Evolutionary conservation across 2,888 invertebrate genomes (phyloP), one percentile per base, ranked within the genome.

Genomic region (Papilio protenor): DNA sequence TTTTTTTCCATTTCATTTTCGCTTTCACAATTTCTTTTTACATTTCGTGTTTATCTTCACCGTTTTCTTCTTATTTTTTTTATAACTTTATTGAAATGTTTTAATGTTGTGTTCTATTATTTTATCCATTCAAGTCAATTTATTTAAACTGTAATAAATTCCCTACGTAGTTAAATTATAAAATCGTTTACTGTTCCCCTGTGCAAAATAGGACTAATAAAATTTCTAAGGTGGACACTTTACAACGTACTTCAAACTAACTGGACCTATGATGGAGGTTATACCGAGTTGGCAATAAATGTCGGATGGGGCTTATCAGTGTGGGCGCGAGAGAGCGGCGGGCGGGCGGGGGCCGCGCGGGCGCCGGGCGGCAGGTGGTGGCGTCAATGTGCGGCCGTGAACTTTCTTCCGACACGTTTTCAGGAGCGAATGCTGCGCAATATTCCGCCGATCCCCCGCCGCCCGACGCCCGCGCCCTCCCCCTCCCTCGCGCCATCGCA

Each of bases 361-460:
- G 81, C 79, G 81, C 87, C 86, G 88, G 86, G 87, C 85, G 89
- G 89, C 88, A 87, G 90, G 90, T 87, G 88, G 88, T 85, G 87
- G 88, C 94, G 95, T 95, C 95, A 94, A 95, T 91, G 95, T 89
- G 94, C 95, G 95, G 90, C 95, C 95, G 90, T 95, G 95, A 95
- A 95, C 95, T 94, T 95, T 94, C 94, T 94, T 93, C 90, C 93
- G 92, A 90, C 94, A 94, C 93, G 93, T 94, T 94, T 94, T 94
- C 94, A 94, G 94, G 92, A 93, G 88, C 90, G 87, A 91, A 84
- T 91, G 88, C 93, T 93, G 93, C 94, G 94, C 93, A 94, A 90
- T 93, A 91, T 88, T 89, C 90, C 91, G 87, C 86, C 88, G 85
- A 87, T 87, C 86, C 87, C 90, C 89, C 86, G 85, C 79, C 81